A percentile compares a stretch with the other conserved stretches of the same genome.
phyloP scores from a whole-genome alignment of 2,888 invertebrate species.

The Charanyca ferruginea region DNA sequence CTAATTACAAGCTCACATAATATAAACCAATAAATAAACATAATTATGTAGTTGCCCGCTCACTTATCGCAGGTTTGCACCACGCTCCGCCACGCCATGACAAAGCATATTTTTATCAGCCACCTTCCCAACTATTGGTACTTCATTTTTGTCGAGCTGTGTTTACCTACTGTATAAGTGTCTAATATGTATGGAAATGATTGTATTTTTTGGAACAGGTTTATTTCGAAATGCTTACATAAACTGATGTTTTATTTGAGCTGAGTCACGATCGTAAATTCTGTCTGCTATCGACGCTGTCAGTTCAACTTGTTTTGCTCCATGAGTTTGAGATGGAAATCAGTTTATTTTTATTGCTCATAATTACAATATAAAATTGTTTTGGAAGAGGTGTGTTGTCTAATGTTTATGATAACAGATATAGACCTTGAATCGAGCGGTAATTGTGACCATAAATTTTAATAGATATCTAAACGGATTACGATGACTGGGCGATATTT shows the following conservation, averaged over 20 bases:
- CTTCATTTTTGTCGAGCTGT: conserved; percentile 33
- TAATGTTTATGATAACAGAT: neutral
- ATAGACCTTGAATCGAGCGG: conserved; percentile 11
- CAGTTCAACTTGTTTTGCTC: conserved; percentile 23
- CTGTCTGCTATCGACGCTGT: conserved; percentile 15
- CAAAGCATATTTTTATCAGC: conserved; percentile 63
- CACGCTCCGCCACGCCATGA: conserved; percentile 53
- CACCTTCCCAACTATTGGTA: conserved; percentile 45
- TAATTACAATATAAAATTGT: conserved; percentile 3
- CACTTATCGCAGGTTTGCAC: conserved; percentile 51
- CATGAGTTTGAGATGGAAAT: conserved; percentile 22
- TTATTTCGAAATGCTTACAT: conserved; percentile 26
- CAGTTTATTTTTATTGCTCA: neutral
- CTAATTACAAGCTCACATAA: too few species aligned
- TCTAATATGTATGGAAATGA: conserved; percentile 27
- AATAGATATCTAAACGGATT: conserved; percentile 7
- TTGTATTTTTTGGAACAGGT: conserved; percentile 34
- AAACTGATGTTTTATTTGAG: conserved; percentile 32
- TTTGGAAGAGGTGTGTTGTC: conserved; percentile 16
- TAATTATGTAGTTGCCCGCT: conserved; percentile 15
- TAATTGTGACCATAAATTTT: conserved; percentile 33
- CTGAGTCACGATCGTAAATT: conserved; percentile 51
- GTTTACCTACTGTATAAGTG: conserved; percentile 20
- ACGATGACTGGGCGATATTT: conserved; percentile 33
- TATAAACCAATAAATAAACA: conserved; percentile 48